These are phyloP conservation scores for Procambarus clarkii DNA, from an alignment of 1,140 invertebrate species.

Conservation along the genomic window DNA sequence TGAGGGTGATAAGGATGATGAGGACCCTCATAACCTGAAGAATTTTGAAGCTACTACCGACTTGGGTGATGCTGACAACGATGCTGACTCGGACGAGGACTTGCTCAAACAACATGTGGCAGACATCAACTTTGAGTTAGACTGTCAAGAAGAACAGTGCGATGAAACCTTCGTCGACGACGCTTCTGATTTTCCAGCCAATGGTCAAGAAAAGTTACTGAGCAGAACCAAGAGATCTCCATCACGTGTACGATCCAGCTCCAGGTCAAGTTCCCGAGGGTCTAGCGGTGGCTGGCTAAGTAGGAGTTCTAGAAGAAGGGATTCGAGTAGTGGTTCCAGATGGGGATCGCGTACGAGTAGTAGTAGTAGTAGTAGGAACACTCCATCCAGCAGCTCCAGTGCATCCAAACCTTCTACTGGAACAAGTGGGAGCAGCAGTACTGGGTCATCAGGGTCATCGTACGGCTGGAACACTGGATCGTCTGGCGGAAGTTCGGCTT, in stretches of 20 bases:
- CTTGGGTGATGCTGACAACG: not conserved
- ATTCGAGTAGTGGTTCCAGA: not conserved
- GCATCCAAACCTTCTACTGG: not conserved
- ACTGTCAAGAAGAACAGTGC: not conserved
- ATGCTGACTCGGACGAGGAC: not conserved
- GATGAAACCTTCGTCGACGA: not conserved
- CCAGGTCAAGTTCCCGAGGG: not conserved
- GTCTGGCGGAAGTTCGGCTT: too few relatives aligned
- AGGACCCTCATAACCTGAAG: not conserved
- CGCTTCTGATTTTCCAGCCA: not conserved
- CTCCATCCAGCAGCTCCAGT: too few relatives aligned
- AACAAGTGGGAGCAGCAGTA: not conserved
- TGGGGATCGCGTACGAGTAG: not conserved
- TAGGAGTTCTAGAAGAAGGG: not conserved
- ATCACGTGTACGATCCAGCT: not conserved
- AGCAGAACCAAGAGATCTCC: not conserved
- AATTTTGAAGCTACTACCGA: not conserved
- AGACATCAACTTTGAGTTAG: not conserved
- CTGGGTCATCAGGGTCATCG: not conserved
- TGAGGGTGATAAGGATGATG: not conserved
- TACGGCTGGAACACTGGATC: too few relatives aligned
- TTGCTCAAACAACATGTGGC: not conserved
- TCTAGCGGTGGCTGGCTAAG: not conserved
- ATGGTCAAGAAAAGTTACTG: not conserved
- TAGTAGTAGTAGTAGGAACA: not conserved